phyloP scores from a whole-genome alignment of 2,797 vertebrate species.

The Coregonus ussuriensis region DNA sequence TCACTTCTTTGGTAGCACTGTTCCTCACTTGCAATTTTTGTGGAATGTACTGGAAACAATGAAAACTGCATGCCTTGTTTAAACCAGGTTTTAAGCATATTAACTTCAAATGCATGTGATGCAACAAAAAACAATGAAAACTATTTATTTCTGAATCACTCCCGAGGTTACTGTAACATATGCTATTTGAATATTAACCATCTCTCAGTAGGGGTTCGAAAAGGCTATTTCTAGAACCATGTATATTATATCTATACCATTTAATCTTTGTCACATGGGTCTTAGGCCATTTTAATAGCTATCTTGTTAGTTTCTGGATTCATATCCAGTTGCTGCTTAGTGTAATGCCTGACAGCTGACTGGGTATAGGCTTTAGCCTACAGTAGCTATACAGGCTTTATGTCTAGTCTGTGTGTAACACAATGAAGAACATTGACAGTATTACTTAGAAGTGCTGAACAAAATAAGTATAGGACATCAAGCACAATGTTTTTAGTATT shows the following conservation, averaged over 20 bases:
- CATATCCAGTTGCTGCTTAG: not conserved
- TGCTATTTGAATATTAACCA: not conserved
- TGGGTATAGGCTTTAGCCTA: constrained; percentile 3
- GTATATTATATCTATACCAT: constrained; percentile 1
- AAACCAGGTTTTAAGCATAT: constrained; percentile 15
- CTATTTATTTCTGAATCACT: not conserved
- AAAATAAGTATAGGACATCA: not conserved
- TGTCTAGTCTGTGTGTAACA: constrained; percentile 5
- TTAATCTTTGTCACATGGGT: constrained; percentile 7
- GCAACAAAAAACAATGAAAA: constrained; percentile 7
- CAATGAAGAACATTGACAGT: constrained; percentile 1
- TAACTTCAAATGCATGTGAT: constrained; percentile 17
- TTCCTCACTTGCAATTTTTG: constrained; percentile 8
- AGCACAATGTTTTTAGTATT: constrained; percentile 6
- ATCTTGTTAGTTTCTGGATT: not conserved
- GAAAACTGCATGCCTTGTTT: constrained; percentile 20
- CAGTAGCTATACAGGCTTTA: constrained; percentile 15
- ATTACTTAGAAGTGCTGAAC: not conserved
- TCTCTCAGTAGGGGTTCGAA: not conserved
- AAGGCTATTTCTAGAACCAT: constrained; percentile 1
- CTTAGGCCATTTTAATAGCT: constrained; percentile 5
- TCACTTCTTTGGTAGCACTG: not conserved
- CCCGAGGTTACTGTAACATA: not conserved
- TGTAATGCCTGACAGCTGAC: not conserved
- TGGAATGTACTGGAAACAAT: constrained; percentile 7